Conservation (phyloP, 2,888 invertebrate genomes). For the Cosmopolites sordidus region DNA sequence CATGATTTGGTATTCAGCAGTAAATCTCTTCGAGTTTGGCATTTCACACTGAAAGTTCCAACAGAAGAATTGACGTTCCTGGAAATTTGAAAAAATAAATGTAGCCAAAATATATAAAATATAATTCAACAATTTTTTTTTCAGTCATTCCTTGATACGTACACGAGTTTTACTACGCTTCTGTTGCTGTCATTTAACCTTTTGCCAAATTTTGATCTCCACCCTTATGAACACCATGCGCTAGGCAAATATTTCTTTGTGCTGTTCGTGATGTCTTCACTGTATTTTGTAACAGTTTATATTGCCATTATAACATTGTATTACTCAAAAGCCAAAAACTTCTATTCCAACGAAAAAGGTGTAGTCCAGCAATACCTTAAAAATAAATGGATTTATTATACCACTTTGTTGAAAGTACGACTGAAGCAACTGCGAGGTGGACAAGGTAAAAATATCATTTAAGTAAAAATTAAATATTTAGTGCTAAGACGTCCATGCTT, state of each 20-base stretch:
- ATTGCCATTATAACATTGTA: constrained; percentile 32
- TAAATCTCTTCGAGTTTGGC: too few relatives aligned
- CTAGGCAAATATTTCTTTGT: constrained; percentile 29
- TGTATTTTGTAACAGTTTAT: constrained; percentile 30
- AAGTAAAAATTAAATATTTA: too few relatives aligned
- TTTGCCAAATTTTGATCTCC: constrained; percentile 23
- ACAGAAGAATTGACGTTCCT: too few relatives aligned
- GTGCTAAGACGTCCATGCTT: too few relatives aligned
- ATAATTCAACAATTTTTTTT: too few relatives aligned
- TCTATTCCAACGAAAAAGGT: constrained; percentile 28
- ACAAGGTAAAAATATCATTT: constrained; percentile 23
- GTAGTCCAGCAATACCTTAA: constrained; percentile 29
- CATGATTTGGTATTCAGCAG: too few relatives aligned
- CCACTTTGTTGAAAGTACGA: constrained; percentile 24
- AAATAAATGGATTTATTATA: constrained; percentile 30
- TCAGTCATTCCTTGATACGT: constrained; percentile 28
- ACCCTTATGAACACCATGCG: constrained; percentile 14
- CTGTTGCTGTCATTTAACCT: constrained; percentile 30
- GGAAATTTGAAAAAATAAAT: too few relatives aligned
- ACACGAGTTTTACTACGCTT: constrained; percentile 26
- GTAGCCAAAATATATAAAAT: too few relatives aligned
- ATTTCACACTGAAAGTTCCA: too few relatives aligned
- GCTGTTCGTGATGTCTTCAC: constrained; percentile 28
- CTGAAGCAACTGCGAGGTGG: constrained; percentile 22
- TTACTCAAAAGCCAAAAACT: constrained; percentile 32